These are phyloP conservation scores for Argyresthia goedartella DNA, from an alignment of 2,888 invertebrate species.

Conservation along the genomic window DNA sequence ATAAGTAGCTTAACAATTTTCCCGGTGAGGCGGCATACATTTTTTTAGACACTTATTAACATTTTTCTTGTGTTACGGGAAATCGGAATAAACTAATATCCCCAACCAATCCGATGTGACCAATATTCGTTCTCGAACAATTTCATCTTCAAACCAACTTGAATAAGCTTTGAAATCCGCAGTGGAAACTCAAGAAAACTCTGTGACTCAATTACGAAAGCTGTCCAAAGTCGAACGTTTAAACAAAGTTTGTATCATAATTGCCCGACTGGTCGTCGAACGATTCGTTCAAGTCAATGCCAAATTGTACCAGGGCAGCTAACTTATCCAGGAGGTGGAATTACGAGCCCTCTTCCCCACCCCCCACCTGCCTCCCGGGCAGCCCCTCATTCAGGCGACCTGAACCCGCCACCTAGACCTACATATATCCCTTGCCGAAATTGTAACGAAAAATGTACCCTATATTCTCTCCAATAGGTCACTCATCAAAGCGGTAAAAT, in stretches of 20 bases:
- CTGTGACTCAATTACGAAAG: too few relatives aligned
- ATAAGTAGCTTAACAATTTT: too few relatives aligned
- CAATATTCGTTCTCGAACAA: too few relatives aligned
- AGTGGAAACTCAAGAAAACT: too few relatives aligned
- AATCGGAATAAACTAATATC: too few relatives aligned
- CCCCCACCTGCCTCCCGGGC: background rate
- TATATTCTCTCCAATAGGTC: background rate
- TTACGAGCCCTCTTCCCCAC: constrained; percentile 21
- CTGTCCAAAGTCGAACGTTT: too few relatives aligned
- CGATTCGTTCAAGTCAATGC: constrained; percentile 62
- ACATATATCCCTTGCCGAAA: background rate
- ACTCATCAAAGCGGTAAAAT: background rate
- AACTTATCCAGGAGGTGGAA: constrained; percentile 27
- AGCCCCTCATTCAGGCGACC: background rate
- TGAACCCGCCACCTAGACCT: constrained; percentile 14
- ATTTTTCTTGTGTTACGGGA: too few relatives aligned
- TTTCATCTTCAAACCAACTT: too few relatives aligned
- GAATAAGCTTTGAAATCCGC: too few relatives aligned
- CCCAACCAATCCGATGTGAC: too few relatives aligned
- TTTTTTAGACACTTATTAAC: too few relatives aligned
- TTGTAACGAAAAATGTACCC: background rate
- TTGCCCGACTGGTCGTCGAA: constrained; percentile 32
- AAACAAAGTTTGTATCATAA: constrained; percentile 9
- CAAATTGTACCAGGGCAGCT: constrained; percentile 61
- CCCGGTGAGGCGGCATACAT: too few relatives aligned